phyloP scores from a whole-genome alignment of 2,797 vertebrate genomes.

The Spea hammondii region DNA sequence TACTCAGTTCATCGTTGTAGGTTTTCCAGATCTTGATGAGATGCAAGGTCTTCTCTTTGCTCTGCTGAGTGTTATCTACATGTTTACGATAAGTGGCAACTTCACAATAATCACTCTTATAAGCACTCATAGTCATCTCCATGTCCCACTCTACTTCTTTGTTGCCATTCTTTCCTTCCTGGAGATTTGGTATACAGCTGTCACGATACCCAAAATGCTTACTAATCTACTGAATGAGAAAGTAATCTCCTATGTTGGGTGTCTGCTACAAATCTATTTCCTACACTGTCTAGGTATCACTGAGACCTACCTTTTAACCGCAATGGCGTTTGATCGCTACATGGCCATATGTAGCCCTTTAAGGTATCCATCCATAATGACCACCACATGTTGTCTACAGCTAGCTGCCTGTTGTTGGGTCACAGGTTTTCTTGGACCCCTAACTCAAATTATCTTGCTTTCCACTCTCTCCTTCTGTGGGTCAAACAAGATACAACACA shows the following conservation, averaged over 20 bases:
- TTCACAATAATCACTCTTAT: slow-evolving; percentile 54
- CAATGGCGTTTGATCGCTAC: slow-evolving; percentile 45
- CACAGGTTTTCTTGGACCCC: slow-evolving; percentile 32
- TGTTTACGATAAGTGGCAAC: slow-evolving; percentile 53
- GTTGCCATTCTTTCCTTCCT: slow-evolving; percentile 56
- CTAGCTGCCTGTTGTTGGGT: slow-evolving; percentile 34
- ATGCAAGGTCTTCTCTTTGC: slow-evolving; percentile 39
- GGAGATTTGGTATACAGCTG: slow-evolving; percentile 55
- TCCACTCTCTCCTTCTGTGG: slow-evolving; percentile 31
- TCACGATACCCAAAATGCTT: slow-evolving; percentile 58
- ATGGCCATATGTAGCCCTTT: slow-evolving; percentile 46
- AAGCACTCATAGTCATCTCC: slow-evolving; percentile 42
- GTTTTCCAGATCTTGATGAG: slow-evolving; percentile 20
- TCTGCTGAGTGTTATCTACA: slow-evolving; percentile 47
- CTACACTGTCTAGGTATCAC: slow-evolving; percentile 36
- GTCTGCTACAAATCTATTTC: slow-evolving; percentile 56
- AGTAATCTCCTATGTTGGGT: slow-evolving; percentile 55
- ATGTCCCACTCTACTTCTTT: slow-evolving; percentile 56
- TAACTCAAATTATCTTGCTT: slow-evolving; percentile 37
- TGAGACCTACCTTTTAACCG: slow-evolving; percentile 45
- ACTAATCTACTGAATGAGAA: slow-evolving; percentile 53
- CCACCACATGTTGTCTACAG: slow-evolving; percentile 25
- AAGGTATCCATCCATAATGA: slow-evolving; percentile 44
- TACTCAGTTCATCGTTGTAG: slow-evolving; percentile 34
- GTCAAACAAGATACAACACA: slow-evolving; percentile 35